Percentiles rank a stretch among this genome's conserved stretches.
Conservation (phyloP, 2,797 vertebrate species). For the Agapornis canus region DNA sequence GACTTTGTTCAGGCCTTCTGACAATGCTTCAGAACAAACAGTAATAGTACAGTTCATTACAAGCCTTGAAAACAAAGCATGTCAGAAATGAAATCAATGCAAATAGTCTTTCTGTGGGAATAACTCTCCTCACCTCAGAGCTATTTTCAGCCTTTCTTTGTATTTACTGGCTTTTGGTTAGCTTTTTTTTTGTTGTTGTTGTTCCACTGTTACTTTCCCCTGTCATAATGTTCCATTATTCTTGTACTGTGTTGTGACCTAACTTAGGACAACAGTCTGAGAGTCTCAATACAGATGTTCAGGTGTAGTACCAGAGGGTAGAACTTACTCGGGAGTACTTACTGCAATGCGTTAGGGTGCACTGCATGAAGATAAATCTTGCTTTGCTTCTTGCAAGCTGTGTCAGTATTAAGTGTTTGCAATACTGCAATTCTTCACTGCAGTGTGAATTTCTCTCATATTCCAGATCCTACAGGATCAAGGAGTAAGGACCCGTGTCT, state of each 20-base stretch:
- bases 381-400: not conserved
- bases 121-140: slow-evolving; percentile 6
- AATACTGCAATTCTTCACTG: not conserved
- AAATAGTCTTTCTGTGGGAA: slow-evolving; percentile 21
- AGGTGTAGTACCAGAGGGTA: not conserved
- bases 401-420: not conserved
- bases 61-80: slow-evolving; percentile 33
- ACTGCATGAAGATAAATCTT: not conserved
- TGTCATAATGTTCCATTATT: slow-evolving; percentile 9
- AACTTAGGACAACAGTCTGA: not conserved
- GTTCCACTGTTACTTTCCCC: not conserved
- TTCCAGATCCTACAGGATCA: not conserved
- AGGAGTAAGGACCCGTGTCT: not conserved
- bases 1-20: not conserved
- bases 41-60: not conserved
- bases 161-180: not conserved
- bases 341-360: not conserved
- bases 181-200: not conserved
- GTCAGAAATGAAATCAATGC: slow-evolving; percentile 49
- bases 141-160: slow-evolving; percentile 26
- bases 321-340: not conserved
- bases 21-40: not conserved
- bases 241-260: not conserved
- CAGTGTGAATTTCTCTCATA: not conserved
- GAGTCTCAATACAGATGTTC: not conserved